phyloP scores from a whole-genome alignment of 2,797 vertebrate genomes.

The Borostomias antarcticus region DNA sequence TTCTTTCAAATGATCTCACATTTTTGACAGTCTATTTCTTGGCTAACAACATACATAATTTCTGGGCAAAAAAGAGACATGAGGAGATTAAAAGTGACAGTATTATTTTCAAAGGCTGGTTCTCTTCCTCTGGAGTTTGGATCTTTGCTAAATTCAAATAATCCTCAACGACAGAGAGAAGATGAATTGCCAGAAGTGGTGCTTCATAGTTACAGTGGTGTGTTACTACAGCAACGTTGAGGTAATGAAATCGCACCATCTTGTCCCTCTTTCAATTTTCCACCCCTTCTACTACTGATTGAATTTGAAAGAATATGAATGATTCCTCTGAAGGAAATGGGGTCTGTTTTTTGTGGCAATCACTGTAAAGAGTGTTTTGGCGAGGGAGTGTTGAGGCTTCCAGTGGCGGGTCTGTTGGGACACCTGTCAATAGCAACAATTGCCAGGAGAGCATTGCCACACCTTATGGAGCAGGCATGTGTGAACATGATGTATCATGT shows the following conservation, averaged over 20 bases:
- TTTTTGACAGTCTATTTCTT: conserved; percentile 26
- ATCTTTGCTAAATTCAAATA: conserved; percentile 65
- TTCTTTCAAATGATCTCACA: conserved; percentile 40
- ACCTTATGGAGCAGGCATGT: conserved; percentile 36
- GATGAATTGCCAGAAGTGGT: conserved; percentile 64
- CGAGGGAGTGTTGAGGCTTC: conserved; percentile 38
- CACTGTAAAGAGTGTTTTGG: conserved; percentile 33
- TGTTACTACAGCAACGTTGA: conserved; percentile 46
- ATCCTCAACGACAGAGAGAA: conserved; percentile 65
- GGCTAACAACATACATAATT: conserved; percentile 31
- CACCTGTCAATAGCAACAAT: conserved; percentile 62
- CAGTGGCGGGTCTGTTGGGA: conserved; percentile 55
- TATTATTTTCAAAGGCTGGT: conserved; percentile 58
- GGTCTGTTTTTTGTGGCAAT: conserved; percentile 36
- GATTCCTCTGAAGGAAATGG: conserved; percentile 52
- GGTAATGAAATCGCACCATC: conserved; percentile 64
- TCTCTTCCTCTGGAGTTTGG: conserved; percentile 39
- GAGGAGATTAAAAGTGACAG: conserved; percentile 69
- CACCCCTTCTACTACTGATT: conserved; percentile 62
- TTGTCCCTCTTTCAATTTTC: conserved; percentile 55
- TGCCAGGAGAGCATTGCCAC: conserved; percentile 65
- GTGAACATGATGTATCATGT: not conserved
- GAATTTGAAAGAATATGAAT: conserved; percentile 71
- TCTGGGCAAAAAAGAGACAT: conserved; percentile 24
- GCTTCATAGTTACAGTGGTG: conserved; percentile 46